A percentile compares a stretch with the other conserved stretches of the same genome.
Evolutionary conservation across 2,888 invertebrate genomes (phyloP).

Genomic region (Hoplodrina blanda): DNA sequence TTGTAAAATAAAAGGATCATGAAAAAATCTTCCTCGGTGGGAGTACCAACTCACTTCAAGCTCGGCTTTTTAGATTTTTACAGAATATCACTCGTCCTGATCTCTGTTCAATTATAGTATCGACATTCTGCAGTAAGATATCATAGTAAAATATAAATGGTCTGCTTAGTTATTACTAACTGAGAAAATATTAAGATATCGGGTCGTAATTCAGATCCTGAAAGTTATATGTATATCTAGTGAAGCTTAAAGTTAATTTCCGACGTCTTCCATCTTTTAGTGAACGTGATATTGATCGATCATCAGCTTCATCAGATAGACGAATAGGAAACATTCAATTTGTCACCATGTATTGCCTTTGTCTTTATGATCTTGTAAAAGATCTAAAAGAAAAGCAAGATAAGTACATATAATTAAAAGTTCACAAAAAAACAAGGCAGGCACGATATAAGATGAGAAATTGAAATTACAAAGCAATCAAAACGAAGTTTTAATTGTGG

Average conservation of each 20-base stretch:
- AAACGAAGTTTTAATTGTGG: too few relatives aligned
- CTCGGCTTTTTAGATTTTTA: too few relatives aligned
- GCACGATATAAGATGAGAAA: too few relatives aligned
- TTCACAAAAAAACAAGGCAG: not conserved
- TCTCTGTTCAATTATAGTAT: not conserved
- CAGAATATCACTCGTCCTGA: too few relatives aligned
- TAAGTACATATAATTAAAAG: not conserved
- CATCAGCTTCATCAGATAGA: slow-evolving; percentile 20
- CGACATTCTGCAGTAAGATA: not conserved
- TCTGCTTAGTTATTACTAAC: not conserved
- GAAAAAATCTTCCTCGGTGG: not conserved
- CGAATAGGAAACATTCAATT: slow-evolving; percentile 53
- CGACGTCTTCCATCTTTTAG: slow-evolving; percentile 40
- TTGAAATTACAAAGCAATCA: too few relatives aligned
- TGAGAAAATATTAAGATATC: not conserved
- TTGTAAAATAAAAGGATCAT: not conserved
- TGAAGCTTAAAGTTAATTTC: slow-evolving; percentile 29
- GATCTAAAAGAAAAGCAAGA: not conserved
- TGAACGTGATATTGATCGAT: slow-evolving; percentile 52
- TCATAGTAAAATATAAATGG: not conserved
- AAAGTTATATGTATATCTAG: slow-evolving; percentile 18
- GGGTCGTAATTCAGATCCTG: not conserved
- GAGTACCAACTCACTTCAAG: too few relatives aligned
- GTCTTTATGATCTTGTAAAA: not conserved
- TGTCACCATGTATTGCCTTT: not conserved